Conservation (phyloP, 2,113 vertebrate species). For the Dipodomys merriami region DNA sequence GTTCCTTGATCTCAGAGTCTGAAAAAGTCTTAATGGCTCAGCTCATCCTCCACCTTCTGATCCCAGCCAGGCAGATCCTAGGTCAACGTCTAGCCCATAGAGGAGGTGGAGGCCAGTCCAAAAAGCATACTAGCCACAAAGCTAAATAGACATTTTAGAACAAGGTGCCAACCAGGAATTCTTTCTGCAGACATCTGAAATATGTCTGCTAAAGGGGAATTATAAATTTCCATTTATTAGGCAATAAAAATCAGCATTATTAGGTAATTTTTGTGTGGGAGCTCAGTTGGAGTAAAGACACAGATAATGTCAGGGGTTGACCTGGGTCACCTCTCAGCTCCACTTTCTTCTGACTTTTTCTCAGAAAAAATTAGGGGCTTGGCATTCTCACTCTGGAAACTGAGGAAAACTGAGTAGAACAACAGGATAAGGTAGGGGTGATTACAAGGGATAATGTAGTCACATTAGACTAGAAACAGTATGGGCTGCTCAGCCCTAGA, state of each 20-base stretch:
- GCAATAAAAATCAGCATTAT: slow-evolving; percentile 55
- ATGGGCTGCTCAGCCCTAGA: neutral
- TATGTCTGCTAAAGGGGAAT: neutral
- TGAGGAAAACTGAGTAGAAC: neutral
- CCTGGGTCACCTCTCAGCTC: neutral
- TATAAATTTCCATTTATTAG: slow-evolving; percentile 48
- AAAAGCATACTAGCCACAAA: neutral
- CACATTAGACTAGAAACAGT: neutral
- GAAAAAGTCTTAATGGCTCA: neutral
- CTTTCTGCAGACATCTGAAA: slow-evolving; percentile 4
- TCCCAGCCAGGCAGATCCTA: neutral
- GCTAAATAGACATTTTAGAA: neutral
- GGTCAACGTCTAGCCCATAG: neutral
- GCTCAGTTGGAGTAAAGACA: neutral
- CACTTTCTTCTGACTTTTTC: neutral
- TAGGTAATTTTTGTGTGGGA: slow-evolving; percentile 50
- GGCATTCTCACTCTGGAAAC: neutral
- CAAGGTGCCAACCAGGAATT: neutral
- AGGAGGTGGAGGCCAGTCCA: neutral
- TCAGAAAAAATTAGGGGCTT: neutral
- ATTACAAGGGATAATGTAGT: neutral
- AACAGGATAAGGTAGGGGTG: neutral
- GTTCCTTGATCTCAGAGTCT: neutral
- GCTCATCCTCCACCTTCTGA: neutral
- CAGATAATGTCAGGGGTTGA: neutral